Evolutionary conservation across 1,140 invertebrate species (phyloP).

Genomic region (Alviniconcha marisindica): DNA sequence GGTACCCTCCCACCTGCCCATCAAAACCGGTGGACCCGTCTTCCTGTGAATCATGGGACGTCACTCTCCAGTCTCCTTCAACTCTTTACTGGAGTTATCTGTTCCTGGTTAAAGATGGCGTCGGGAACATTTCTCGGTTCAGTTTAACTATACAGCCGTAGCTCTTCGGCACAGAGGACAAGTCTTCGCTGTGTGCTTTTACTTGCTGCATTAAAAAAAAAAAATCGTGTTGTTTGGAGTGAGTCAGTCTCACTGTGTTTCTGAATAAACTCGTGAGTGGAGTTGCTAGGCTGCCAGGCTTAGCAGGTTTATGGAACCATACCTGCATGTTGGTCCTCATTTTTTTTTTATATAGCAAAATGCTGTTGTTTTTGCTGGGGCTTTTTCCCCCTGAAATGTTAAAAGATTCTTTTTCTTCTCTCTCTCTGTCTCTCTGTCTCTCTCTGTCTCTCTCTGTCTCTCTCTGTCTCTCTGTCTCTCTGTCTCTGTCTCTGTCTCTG

Average conservation of each 20-base stretch:
- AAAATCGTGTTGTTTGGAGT: no score
- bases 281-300: no score
- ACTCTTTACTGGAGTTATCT: neutral
- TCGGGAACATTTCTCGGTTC: neutral
- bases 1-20: conserved; percentile 45
- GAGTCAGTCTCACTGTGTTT: no score
- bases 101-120: neutral
- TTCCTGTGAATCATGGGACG: conserved; percentile 9
- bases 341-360: no score
- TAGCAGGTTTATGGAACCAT: no score
- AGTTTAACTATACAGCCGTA: neutral
- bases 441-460: neutral
- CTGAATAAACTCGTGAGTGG: no score
- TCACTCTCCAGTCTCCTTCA: neutral
- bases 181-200: neutral
- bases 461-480: neutral
- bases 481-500: neutral
- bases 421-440: neutral
- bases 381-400: neutral
- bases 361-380: neutral
- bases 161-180: neutral
- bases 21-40: conserved; percentile 25
- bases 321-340: no score
- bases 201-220: neutral
- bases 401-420: no score